Percentiles rank a stretch among this genome's conserved stretches.
These are phyloP conservation scores for Lochmaea crataegi DNA, from an alignment of 2,888 invertebrate genomes.

Conservation along the genomic window DNA sequence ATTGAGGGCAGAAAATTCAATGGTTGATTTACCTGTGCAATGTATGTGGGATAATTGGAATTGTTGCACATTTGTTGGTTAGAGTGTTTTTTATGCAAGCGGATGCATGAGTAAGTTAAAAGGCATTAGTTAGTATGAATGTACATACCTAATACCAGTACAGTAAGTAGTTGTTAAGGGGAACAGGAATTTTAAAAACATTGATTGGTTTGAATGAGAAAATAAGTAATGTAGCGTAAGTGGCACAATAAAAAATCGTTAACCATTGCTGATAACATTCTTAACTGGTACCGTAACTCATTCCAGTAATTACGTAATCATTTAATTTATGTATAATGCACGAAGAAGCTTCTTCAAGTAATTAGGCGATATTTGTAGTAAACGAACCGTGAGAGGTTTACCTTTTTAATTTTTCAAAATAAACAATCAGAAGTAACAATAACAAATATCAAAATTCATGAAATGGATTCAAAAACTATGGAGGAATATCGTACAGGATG, in stretches of 20 bases:
- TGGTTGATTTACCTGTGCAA: slow-evolving; percentile 34
- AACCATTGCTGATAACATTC: not conserved
- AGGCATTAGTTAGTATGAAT: slow-evolving; percentile 15
- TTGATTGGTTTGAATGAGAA: slow-evolving; percentile 2
- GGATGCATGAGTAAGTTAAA: slow-evolving; percentile 33
- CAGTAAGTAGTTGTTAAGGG: slow-evolving; percentile 9
- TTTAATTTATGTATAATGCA: not conserved
- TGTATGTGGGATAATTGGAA: slow-evolving; percentile 35
- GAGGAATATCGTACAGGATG: too few relatives aligned
- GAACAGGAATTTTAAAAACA: slow-evolving; percentile 9
- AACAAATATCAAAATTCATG: too few relatives aligned
- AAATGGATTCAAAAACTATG: too few relatives aligned
- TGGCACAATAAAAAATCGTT: slow-evolving; percentile 2
- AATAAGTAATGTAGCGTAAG: not conserved
- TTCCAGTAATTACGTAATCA: not conserved
- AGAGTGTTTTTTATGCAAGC: slow-evolving; percentile 32
- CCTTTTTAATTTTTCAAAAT: not conserved
- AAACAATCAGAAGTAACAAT: too few relatives aligned
- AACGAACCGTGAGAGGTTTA: not conserved
- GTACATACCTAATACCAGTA: slow-evolving; percentile 8
- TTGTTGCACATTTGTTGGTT: slow-evolving; percentile 25
- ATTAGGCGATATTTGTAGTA: not conserved
- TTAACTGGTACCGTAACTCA: not conserved
- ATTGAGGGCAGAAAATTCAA: slow-evolving; percentile 34
- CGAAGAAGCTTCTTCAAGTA: not conserved